phyloP scores from a whole-genome alignment of 2,797 vertebrate species.

The Neosalanx taihuensis region DNA sequence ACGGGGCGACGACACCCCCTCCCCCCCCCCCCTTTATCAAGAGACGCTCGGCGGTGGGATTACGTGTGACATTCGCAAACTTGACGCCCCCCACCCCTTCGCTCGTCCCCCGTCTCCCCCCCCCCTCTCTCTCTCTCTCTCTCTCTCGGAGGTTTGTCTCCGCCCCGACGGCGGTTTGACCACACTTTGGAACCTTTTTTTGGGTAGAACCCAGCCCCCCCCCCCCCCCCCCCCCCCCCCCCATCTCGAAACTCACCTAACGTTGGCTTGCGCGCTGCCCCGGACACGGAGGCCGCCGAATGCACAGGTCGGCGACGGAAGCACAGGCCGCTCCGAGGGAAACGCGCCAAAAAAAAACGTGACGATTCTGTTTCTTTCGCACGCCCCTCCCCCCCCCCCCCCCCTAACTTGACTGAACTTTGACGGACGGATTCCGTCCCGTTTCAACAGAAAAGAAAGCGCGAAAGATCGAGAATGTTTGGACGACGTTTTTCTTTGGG shows the following conservation, averaged over 20 bases:
- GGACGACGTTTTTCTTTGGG: neutral
- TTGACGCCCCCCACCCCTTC: neutral
- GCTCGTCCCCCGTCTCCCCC: conserved; percentile 17
- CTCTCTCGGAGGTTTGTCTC: neutral
- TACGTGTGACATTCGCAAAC: conserved; percentile 12
- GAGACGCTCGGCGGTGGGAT: neutral
- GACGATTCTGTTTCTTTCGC: conserved; percentile 56
- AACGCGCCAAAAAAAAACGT: conserved; percentile 50
- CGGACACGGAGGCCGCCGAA: conserved; percentile 37
- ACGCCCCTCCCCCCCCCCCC: conserved; percentile 14
- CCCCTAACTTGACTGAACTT: conserved; percentile 26
- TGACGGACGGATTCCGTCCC: neutral
- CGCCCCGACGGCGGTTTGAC: conserved; percentile 63
- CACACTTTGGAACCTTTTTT: conserved; percentile 55
- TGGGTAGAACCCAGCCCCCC: conserved; percentile 16
- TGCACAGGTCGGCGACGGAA: conserved; percentile 65
- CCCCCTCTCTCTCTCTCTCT: conserved; percentile 9
- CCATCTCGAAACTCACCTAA: conserved; percentile 44
- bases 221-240: conserved; percentile 10
- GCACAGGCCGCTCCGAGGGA: conserved; percentile 58
- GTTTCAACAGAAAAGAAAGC: neutral
- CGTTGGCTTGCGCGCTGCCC: conserved; percentile 31
- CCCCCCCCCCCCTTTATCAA: too few relatives aligned
- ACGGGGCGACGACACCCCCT: neutral
- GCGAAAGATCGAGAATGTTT: conserved; percentile 2